Base-by-base conservation (phyloP, 2,888 invertebrate genomes). In the Coecobrya sp. region DNA sequence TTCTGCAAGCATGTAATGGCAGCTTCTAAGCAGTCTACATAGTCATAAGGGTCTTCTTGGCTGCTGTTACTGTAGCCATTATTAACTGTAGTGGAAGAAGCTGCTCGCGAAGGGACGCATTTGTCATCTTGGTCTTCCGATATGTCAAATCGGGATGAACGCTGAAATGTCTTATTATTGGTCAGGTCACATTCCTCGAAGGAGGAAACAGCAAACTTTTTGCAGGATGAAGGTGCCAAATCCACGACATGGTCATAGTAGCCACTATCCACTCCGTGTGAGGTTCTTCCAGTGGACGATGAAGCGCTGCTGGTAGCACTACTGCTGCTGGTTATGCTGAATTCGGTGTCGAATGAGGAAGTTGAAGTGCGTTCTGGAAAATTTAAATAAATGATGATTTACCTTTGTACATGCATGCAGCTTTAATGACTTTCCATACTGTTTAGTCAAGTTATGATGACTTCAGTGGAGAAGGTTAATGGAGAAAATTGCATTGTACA, bases 1-100 rank as follows among this genome's bases (percentile, higher is more conserved):
- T 49, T 87, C 16, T 87, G 86, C 16, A 91, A 65, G 68, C 76
- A 91, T 27, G 30, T 45, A 19, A 91, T 87, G 25, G 88, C 90
- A 49, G 45, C 42, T 45, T 93, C 93, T 55, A 93, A 85, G 30
- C 82, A 91, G 84, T 93, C 81, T n/a, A 93, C 91, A 52, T 91
- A 81, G 16, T 68, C 70, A 36, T 68, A 89, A 65, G 68, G n/a
- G 22, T 79, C 73, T 7, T 49, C 59, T 30, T 42, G 1, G 16
- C 27, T 13, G 25, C 49, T 25, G 0, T 19, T 30, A 59, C 8
- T 16, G 27, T 5, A 13, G 49, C 49, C 42, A 30, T n/a, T 36
- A 49, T 0, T 27, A 36, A 19, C 62, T 0, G 30, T n/a, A 22
- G 22, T 36, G 82, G 82, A 65, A 89, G 82, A 42, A 49, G 82